Base-by-base conservation (phyloP, 2,797 vertebrate genomes). In the Simalia tracyae region DNA sequence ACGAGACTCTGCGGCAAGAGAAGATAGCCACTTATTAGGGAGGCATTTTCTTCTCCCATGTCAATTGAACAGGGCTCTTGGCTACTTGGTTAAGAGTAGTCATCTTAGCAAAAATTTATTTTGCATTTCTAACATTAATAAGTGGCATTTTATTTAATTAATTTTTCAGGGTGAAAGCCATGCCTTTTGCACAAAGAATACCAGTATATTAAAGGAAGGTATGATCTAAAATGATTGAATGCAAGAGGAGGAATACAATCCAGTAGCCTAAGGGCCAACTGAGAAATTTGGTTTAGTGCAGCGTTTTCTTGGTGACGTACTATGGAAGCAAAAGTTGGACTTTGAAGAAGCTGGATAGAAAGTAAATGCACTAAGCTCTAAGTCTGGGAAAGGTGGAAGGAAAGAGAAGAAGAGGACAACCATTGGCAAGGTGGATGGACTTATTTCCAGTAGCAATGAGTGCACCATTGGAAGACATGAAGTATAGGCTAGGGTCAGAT, bases 101-200 rank as follows among this genome's bases (percentile, higher is more conserved):
- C 95, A 95, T 96, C 93, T 97, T 96, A 96, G 94, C 87, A 95
- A 95, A 94, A 96, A 72, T 95, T 96, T 96, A 93, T 96, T 96
- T 96, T 96, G 94, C 92, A 46, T 94, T 95, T 96, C 93, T 93
- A n/a, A 95, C 95, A 92, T 93, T 95, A 96, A 97, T 93, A 94
- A 96, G 92, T 92, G 94, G 50, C 90, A 95, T 86, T 81, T 59
- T 6, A 42, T 68, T 19, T 86, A 63, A 15, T 11, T 93, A 90
- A 92, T 94, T 91, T 95, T 95, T 92, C 86, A 92, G 87, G 90
- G 90, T 92, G 93, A 95, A 95, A 95, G 85, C 94, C 59, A 24
- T 56, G 87, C 31, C 61, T 84, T 92, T 91, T 94, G 68, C 85
- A 88, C 90, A 91, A 94, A 94, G 60, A 5, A 50, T 92, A 17